Base-by-base conservation (phyloP, 2,113 vertebrate genomes). In the Caretta caretta region DNA sequence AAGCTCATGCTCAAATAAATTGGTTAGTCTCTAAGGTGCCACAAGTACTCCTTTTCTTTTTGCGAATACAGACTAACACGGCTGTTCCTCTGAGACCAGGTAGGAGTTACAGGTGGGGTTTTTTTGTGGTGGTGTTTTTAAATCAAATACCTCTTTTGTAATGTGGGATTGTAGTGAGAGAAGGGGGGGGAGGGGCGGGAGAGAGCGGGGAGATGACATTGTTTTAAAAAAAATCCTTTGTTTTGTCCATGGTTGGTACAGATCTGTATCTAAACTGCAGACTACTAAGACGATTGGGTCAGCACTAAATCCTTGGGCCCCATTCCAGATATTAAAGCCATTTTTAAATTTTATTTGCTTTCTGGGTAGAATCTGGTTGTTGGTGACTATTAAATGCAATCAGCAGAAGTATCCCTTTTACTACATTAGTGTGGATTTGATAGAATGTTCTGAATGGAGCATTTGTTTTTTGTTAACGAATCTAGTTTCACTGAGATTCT, bases 81-180 rank as follows among this genome's bases (percentile, higher is more conserved):
- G n/a, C n/a, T n/a, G n/a, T n/a, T n/a, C n/a, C n/a, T n/a, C n/a
- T n/a, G n/a, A n/a, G 82, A 69, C 86, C 53, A 8, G 62, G 13
- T 62, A 56, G 88, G 89, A 93, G 84, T 94, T 88, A 42, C 11
- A 93, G 82, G 94, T 96, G 93, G 1, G 56, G 24, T 25, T 56
- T 56, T 56, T 50, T 50, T 50, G 10, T 50, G 38, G 38, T 50
- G 5, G 4, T 12, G 1, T 22, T 56, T 27, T 27, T 57, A 57
- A 51, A 17, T 35, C 0, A 0, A n/a, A 17, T 53, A 35, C 85
- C 27, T 84, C 89, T n/a, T 89, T 35, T 89, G 87, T 65, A 69
- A 89, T 75, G 38, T 87, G 20, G 80, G 31, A 49, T 59, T 76
- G 53, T 51, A 94, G 59, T 19, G 3, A 2, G 31, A 31, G 75